Conservation (phyloP, 2,113 vertebrate genomes). For the Tachysurus fulvidraco region DNA sequence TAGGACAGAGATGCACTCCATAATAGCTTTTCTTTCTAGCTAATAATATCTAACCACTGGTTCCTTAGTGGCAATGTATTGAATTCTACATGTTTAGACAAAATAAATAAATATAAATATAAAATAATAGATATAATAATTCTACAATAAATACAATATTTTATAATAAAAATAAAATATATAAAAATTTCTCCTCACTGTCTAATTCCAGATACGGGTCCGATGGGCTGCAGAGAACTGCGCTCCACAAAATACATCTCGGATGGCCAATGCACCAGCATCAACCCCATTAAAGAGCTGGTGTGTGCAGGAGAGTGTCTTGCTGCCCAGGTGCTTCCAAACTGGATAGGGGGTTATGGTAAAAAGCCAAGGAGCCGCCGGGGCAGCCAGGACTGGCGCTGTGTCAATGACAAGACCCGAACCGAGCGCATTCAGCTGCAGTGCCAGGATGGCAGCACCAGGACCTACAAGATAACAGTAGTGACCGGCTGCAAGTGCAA, state of each 20-base stretch:
- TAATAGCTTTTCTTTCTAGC: not conserved
- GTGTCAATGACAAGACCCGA: slow-evolving; percentile 92
- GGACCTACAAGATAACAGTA: slow-evolving; percentile 94
- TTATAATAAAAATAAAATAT: not conserved
- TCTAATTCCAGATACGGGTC: slow-evolving; percentile 77
- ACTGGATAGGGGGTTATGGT: slow-evolving; percentile 89
- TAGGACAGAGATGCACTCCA: slow-evolving; percentile 6
- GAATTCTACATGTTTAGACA: not conserved
- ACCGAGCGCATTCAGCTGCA: slow-evolving; percentile 88
- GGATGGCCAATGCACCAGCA: slow-evolving; percentile 92
- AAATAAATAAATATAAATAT: no score
- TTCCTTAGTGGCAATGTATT: not conserved
- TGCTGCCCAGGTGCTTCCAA: slow-evolving; percentile 86
- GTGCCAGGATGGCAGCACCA: slow-evolving; percentile 87
- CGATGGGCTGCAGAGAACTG: slow-evolving; percentile 89
- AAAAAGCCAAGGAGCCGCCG: slow-evolving; percentile 85
- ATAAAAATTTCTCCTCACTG: not conserved
- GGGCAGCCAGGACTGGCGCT: slow-evolving; percentile 88
- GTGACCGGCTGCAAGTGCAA: slow-evolving; percentile 97
- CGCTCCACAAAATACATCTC: slow-evolving; percentile 96
- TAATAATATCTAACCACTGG: not conserved
- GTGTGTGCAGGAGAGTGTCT: slow-evolving; percentile 95
- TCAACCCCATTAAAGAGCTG: slow-evolving; percentile 90
- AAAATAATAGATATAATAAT: no score
- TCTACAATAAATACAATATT: no score